Conservation (phyloP, 2,888 invertebrate species). For the Hydroisotoma schaefferi region DNA sequence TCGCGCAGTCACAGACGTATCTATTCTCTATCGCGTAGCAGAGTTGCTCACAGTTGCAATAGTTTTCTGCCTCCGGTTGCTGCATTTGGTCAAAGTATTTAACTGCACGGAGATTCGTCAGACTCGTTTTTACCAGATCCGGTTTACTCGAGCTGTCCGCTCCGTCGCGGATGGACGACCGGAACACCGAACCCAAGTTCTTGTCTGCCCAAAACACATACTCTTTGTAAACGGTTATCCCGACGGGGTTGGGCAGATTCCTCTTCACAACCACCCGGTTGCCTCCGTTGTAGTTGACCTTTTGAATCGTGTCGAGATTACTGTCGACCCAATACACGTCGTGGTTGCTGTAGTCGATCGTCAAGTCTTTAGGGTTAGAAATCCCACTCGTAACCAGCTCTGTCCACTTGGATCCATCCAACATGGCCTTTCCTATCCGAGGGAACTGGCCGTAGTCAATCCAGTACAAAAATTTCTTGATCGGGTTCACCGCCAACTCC, state of each 20-base stretch:
- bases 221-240: conserved; percentile 77
- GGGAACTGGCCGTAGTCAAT: conserved; percentile 97
- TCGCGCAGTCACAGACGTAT: conserved; percentile 81
- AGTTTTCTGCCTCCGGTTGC: conserved; percentile 72
- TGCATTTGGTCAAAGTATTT: conserved; percentile 83
- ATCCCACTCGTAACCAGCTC: conserved; percentile 87
- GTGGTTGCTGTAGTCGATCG: conserved; percentile 87
- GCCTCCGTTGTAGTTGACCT: conserved; percentile 77
- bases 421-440: conserved; percentile 78
- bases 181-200: conserved; percentile 76
- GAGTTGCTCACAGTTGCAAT: conserved; percentile 82
- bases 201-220: conserved; percentile 94
- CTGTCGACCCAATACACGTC: conserved; percentile 98
- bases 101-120: conserved; percentile 82
- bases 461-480: conserved; percentile 87
- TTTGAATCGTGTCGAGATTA: conserved; percentile 88
- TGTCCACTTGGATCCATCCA: conserved; percentile 83
- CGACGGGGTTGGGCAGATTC: conserved; percentile 90
- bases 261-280: conserved; percentile 74
- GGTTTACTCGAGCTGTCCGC: conserved; percentile 49
- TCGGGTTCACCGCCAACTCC: conserved; percentile 94
- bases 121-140: conserved; percentile 71
- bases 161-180: conserved; percentile 10
- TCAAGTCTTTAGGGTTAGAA: conserved; percentile 81
- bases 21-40: conserved; percentile 69